Evolutionary conservation across 2,113 vertebrate species (phyloP).

Genomic region (Bubo scandiacus): DNA sequence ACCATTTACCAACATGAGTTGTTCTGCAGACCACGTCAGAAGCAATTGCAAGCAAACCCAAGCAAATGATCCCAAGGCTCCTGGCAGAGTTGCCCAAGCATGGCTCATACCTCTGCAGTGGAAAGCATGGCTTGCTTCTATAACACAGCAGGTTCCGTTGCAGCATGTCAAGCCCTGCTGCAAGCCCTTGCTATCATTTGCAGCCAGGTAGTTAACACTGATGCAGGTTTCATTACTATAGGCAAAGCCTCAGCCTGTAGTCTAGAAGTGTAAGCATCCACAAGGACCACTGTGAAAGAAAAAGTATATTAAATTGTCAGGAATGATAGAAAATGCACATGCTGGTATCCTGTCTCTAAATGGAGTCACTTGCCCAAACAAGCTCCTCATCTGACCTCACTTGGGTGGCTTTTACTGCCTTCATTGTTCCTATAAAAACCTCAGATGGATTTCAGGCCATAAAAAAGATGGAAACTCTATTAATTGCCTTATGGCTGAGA

Average conservation of each 20-base stretch:
- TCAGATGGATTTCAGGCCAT: background rate
- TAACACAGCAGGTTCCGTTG: accelerated
- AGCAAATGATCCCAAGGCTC: background rate
- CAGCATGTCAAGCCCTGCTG: background rate
- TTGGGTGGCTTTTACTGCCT: constrained; percentile 4
- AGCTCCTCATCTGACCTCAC: background rate
- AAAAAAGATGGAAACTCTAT: background rate
- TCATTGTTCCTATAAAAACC: background rate
- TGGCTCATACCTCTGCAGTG: accelerated
- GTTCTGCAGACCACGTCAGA: background rate
- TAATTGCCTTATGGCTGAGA: background rate
- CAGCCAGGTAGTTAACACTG: background rate
- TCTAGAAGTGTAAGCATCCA: background rate
- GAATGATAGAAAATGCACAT: background rate
- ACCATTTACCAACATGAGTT: background rate
- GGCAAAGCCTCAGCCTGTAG: background rate
- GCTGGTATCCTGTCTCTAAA: background rate
- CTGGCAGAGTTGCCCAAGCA: background rate
- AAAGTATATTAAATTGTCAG: background rate
- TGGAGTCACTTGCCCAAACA: background rate
- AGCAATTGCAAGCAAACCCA: background rate
- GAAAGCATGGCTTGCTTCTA: background rate
- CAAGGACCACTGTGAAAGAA: background rate
- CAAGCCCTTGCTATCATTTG: background rate
- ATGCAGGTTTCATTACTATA: background rate